Percentiles rank a stretch among this genome's conserved stretches.
Evolutionary conservation across 2,797 vertebrate species (phyloP).

Genomic region (Sebastes nivosus): DNA sequence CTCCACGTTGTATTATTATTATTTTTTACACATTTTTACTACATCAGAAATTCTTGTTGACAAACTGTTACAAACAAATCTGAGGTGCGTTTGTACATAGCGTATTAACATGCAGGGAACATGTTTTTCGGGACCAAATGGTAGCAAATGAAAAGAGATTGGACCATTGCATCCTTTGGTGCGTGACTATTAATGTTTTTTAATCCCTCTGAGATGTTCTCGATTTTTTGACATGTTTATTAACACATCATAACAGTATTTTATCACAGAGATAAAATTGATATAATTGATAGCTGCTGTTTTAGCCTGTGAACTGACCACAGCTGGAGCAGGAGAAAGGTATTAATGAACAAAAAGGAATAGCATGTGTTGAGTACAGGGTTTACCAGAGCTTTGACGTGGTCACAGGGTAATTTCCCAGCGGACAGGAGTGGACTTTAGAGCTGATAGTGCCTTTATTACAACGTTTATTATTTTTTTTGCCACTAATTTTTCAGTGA

Average conservation of each 20-base stretch:
- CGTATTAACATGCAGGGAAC: slow-evolving; percentile 34
- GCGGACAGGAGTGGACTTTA: neutral
- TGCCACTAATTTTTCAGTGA: neutral
- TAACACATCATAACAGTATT: slow-evolving; percentile 17
- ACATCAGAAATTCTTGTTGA: slow-evolving; percentile 65
- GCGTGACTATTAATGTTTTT: slow-evolving; percentile 30
- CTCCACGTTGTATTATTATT: slow-evolving; percentile 8
- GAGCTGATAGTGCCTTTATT: slow-evolving; percentile 79
- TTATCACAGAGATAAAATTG: slow-evolving; percentile 17
- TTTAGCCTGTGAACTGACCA: neutral
- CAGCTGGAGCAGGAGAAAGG: neutral
- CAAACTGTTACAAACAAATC: slow-evolving; percentile 14
- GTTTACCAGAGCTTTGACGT: slow-evolving; percentile 13
- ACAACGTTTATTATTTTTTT: neutral
- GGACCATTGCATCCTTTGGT: slow-evolving; percentile 47
- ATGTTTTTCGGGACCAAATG: slow-evolving; percentile 73
- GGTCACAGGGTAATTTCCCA: slow-evolving; percentile 11
- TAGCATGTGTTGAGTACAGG: slow-evolving; percentile 12
- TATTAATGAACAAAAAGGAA: neutral
- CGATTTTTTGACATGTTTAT: slow-evolving; percentile 19
- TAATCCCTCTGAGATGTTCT: slow-evolving; percentile 35
- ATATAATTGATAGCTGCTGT: neutral
- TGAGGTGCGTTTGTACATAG: slow-evolving; percentile 45
- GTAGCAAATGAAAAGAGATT: slow-evolving; percentile 37
- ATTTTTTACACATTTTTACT: slow-evolving; percentile 38